Evolutionary conservation across 2,797 vertebrate genomes (phyloP), one percentile per base, ranked within the genome.

Genomic region (Babyrousa celebensis): DNA sequence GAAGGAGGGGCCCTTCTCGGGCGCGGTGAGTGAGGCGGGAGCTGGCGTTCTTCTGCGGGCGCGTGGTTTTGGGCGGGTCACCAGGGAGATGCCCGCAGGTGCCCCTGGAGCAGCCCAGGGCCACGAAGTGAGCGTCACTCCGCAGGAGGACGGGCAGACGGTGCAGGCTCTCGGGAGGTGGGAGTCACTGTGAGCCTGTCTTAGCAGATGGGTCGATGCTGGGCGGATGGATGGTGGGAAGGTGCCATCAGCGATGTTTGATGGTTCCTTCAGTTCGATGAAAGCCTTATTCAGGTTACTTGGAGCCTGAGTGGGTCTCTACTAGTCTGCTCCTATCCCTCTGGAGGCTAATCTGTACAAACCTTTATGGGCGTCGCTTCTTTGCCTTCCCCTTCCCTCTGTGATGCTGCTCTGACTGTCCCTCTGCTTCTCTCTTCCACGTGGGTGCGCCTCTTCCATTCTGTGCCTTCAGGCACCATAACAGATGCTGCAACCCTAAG

Each of bases 11-110:
- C 36, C 4, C 58, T 67, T 93, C 92, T 94, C 96, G 32, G 23
- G 89, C 84, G 89, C 83, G 96, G 97, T 97, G 96, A 98, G 97
- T 96, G 32, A n/a, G 88, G 80, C 62, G 2, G 54, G 6, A 6
- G 72, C 82, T 3, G 68, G 43, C n/a, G 54, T 63, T 43, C 48
- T 58, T 17, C 62, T 4, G 90, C 12, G 8, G 54, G 80, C 80
- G n/a, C 15, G 93, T 62, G 11, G 9, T 18, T 20, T 11, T 29
- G 29, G 62, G 77, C 17, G 65, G 65, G 23, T 36, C 82, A 48
- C 78, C 10, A 2, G 58, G 67, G 91, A 54, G 65, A 12, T 9
- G 48, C 20, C 80, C 56, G 3, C 77, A 1, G 93, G 72, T 6
- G 36, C 95, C 16, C 0, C 90, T 5, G 88, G 77, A 18, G 68